Base-by-base conservation (phyloP, 2,888 invertebrate genomes). In the Patella depressa region DNA sequence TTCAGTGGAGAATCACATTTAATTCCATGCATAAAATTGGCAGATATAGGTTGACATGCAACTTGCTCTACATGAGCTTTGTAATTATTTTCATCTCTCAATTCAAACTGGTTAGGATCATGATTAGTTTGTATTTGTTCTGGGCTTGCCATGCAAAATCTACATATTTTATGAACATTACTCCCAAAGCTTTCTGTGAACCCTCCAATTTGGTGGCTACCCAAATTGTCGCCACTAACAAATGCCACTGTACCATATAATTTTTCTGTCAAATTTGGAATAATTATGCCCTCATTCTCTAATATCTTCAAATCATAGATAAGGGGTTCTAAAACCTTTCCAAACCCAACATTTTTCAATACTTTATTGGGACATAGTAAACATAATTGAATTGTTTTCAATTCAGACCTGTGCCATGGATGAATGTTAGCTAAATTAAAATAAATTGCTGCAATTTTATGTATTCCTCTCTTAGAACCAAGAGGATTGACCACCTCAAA, bases 391-490 rank as follows among this genome's bases (percentile, higher is more conserved):
- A 65, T 65, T 65, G 65, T 65, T 65, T 65, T 65, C 19, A 65
- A 65, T 17, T 65, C 65, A 9, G 65, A 65, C 65, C 65, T 65
- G 65, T 65, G 65, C 65, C 65, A 65, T n/a, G 65, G 65, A 19
- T 19, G 65, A 65, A 65, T 65, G 11, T 65, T 65, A 19, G 65
- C 65, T 19, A 65, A 65, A 65, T 65, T 65, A 65, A 65, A 65
- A 19, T 65, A 65, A 65, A 65, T 65, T 65, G 65, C 65, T 65
- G 65, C 65, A 19, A 65, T 65, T 19, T 65, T 65, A 65, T 65
- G 65, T 65, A 65, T 65, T 65, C 65, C 65, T 65, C 65, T 65
- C n/a, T 65, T 65, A 65, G 65, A 65, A n/a, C 65, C 65, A 45
- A 45, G 34, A 45, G 34, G 34, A 45, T 45, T 45, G 34, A 45